These are phyloP conservation scores for Sula dactylatra DNA, from an alignment of 2,113 vertebrate species.

Conservation along the genomic window DNA sequence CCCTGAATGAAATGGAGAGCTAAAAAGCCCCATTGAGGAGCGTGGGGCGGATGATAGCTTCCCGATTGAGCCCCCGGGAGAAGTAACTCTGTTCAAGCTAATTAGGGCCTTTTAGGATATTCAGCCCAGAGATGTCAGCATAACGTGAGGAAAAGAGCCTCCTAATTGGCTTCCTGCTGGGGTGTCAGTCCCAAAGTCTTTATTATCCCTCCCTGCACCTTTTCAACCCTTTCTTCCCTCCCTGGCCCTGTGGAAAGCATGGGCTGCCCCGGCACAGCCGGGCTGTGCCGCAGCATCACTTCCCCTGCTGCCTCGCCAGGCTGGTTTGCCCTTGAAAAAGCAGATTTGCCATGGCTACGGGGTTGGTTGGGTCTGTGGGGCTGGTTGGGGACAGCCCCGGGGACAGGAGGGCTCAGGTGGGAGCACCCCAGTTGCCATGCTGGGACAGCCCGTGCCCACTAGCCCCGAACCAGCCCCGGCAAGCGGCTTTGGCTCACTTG, in stretches of 20 bases:
- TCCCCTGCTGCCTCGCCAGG: background rate
- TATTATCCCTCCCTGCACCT: constrained; percentile 26
- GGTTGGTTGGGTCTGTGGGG: background rate
- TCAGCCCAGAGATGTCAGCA: background rate
- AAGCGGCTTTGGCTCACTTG: accelerated
- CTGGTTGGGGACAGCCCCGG: background rate
- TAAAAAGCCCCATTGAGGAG: constrained; percentile 34
- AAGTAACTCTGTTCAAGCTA: constrained; percentile 55
- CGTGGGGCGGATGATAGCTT: constrained; percentile 18
- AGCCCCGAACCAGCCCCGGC: accelerated
- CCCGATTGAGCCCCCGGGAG: background rate
- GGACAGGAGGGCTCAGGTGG: background rate
- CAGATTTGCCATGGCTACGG: accelerated
- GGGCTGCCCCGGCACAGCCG: background rate
- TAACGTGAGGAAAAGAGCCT: constrained; percentile 54
- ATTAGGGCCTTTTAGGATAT: constrained; percentile 69
- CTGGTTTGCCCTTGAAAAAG: background rate
- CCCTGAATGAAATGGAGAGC: constrained; percentile 32
- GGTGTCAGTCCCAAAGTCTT: constrained; percentile 57
- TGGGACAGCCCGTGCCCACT: accelerated
- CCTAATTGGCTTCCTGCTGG: constrained; percentile 74
- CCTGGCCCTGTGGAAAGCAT: background rate
- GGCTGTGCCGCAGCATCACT: background rate
- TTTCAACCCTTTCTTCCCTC: constrained; percentile 43
- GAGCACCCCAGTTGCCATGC: accelerated